Conservation (phyloP, 2,888 invertebrate species). For the Digitonthophagus gazella region DNA sequence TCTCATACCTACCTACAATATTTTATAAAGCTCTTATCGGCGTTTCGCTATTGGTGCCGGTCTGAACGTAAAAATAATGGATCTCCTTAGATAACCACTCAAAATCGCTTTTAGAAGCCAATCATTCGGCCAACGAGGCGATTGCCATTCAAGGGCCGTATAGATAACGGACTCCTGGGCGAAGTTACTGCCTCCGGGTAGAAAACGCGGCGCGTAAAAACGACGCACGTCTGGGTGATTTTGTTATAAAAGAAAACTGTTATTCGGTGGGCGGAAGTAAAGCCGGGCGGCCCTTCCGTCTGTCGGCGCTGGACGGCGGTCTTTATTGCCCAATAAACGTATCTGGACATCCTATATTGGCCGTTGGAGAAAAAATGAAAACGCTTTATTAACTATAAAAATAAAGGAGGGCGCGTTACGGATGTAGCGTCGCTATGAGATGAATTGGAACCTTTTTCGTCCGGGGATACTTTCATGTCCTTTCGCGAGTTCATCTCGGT, state of each 20-base stretch:
- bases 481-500: neutral
- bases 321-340: constrained; percentile 27
- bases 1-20: neutral
- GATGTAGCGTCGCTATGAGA: neutral
- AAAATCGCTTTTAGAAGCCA: neutral
- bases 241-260: constrained; percentile 17
- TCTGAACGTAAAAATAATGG: neutral
- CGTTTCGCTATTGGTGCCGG: neutral
- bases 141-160: neutral
- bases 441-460: neutral
- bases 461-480: neutral
- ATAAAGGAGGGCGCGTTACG: constrained; percentile 17
- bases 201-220: neutral
- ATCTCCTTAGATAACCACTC: neutral
- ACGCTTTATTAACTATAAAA: constrained; percentile 28
- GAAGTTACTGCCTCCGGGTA: neutral
- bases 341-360: constrained; percentile 28
- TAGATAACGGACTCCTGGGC: neutral
- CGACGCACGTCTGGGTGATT: constrained; percentile 11
- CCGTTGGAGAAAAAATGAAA: constrained; percentile 26
- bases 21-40: neutral
- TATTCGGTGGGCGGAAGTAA: constrained; percentile 12
- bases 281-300: neutral
- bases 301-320: constrained; percentile 4
- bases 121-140: neutral